phyloP scores from a whole-genome alignment of 2,113 vertebrate species.

The Tragulus kanchil region DNA sequence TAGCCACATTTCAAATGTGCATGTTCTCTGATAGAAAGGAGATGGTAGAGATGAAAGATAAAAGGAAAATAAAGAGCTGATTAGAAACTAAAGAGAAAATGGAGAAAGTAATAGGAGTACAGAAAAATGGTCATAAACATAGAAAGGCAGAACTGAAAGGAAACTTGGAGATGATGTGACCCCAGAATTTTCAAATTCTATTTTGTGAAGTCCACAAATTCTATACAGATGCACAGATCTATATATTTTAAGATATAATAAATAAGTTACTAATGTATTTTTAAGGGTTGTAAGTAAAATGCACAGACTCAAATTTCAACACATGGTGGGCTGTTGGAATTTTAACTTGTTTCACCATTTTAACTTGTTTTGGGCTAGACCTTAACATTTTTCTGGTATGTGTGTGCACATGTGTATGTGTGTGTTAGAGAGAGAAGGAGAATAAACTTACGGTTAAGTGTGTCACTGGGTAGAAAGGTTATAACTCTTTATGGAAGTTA shows the following conservation, averaged over 20 bases:
- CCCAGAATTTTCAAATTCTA: background rate
- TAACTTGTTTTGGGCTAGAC: background rate
- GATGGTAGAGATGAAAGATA: background rate
- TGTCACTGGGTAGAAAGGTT: background rate
- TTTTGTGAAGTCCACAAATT: conserved; percentile 33
- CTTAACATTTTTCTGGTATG: background rate
- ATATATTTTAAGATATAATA: background rate
- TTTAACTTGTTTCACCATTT: background rate
- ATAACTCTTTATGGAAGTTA: background rate
- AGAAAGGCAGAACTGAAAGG: background rate
- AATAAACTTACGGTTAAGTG: background rate
- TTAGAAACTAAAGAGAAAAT: background rate
- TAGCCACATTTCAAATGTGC: background rate
- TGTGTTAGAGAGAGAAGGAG: background rate
- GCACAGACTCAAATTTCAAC: background rate
- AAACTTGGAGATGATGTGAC: conserved; percentile 1
- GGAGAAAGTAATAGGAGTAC: background rate
- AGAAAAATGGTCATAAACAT: background rate
- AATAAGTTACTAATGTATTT: background rate
- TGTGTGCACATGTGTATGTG: background rate
- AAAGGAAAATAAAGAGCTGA: background rate
- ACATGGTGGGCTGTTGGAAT: background rate
- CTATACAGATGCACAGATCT: background rate
- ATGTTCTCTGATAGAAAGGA: conserved; percentile 24
- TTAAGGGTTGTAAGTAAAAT: background rate